Base-by-base conservation (phyloP, 2,113 vertebrate genomes). In the Sturnus vulgaris region DNA sequence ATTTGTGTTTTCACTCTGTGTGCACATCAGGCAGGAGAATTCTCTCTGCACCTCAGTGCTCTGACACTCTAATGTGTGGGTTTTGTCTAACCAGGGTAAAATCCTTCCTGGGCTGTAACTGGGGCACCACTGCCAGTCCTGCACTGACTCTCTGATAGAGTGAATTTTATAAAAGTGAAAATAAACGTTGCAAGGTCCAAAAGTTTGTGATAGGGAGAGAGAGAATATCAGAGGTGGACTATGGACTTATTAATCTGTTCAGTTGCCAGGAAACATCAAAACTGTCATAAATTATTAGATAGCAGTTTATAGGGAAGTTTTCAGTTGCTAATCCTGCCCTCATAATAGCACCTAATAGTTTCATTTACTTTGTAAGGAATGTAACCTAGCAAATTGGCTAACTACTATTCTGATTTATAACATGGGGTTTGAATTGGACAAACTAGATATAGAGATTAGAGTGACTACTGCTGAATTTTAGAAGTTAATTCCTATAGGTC, bases 241-340 rank as follows among this genome's bases (percentile, higher is more conserved):
- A 81, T 94, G 93, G 90, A 96, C 82, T 92, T 93, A 95, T 86
- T 94, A 89, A 87, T 83, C 80, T 80, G 27, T 47, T 88, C 93
- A 35, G 84, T 94, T 93, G 80, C 93, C 80, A 89, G 75, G 92
- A 91, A 93, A 86, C 81, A 70, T 83, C 50, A 92, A 77, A 93
- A 73, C 42, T 52, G 56, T 65, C 63, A 44, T 93, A 73, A 95
- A 91, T 92, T 95, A 93, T 76, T 89, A 78, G 90, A 64, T 89
- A 89, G 70, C 35, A 79, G 52, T 70, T 90, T 86, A 79, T 46
- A 68, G 23, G 73, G 40, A 83, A 92, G 73, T 84, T 49, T 86
- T 87, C 82, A 59, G 91, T 96, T 96, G 93, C 91, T 96, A 96
- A 94, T 96, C 75, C 75, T 96, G 61, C 57, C 77, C 35, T 60